Evolutionary conservation across 2,888 invertebrate genomes (phyloP), one percentile per base, ranked within the genome.

Genomic region (Caenorhabditis wallacei): DNA sequence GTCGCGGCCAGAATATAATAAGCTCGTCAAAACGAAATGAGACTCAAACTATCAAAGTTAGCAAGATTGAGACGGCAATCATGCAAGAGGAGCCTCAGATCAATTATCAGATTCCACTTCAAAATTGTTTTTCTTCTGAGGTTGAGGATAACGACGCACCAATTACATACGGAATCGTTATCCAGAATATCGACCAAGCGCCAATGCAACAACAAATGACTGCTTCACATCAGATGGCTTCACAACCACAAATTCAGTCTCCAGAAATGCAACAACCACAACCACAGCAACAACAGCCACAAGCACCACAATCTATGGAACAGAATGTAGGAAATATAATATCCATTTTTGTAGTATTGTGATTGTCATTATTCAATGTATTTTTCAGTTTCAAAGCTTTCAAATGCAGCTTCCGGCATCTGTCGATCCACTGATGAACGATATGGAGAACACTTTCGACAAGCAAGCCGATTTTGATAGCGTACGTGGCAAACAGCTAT

Each of bases 131-230:
- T 43, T 84, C n/a, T n/a, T n/a, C 86, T 8, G 86, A 86, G 22
- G 72, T 70, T 26, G 86, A 86, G 43, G 86, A 86, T 40, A 86
- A 86, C 43, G 86, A 86, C 22, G 81, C 84, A 30, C 86, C 86
- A 22, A 85, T 86, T 18, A 86, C 86, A 7, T 86, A 86, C 30
- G 86, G 86, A 24, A 59, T 86, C 7, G 75, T 86, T 26, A 86
- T 86, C 26, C 84, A 84, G 71, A 84, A 84, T 30, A 68, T 80
- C 26, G 84, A 84, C 20, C 83, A 74, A 35, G 61, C 5, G n/a
- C 83, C 79, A 40, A 69, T 83, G 61, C 82, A 76, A 16, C 81
- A 80, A 46, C 80, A 76, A 35, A 66, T 75, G 68, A n/a, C n/a
- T n/a, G 54, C 72, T 30, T 66, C 78, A 18, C 74, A 64, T 35